Conservation (phyloP, 2,113 vertebrate genomes). For the Corythornis vintsioides region DNA sequence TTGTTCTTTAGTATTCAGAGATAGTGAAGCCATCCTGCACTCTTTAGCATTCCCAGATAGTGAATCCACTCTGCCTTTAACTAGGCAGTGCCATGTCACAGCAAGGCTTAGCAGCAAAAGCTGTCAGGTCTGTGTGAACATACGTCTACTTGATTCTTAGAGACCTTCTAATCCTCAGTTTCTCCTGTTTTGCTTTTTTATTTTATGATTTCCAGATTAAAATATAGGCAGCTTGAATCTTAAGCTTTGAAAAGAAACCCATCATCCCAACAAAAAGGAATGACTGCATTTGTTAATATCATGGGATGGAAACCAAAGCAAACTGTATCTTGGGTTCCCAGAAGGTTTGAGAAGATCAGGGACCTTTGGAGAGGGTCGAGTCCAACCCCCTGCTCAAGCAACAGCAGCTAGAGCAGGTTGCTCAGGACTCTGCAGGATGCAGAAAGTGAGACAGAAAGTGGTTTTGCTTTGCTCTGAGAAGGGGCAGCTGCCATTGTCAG, state of each 20-base stretch:
- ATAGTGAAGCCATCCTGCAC: background rate
- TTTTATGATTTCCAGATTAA: background rate
- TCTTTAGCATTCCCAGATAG: background rate
- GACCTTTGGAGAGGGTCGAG: background rate
- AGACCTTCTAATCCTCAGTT: background rate
- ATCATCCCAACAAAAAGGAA: background rate
- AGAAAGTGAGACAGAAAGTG: background rate
- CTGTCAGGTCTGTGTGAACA: background rate
- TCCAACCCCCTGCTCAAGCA: background rate
- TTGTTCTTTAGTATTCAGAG: background rate
- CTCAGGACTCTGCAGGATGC: background rate
- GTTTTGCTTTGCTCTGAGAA: background rate
- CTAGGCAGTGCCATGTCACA: background rate
- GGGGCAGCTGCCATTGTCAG: background rate
- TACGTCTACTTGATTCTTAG: background rate
- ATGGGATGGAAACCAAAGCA: background rate
- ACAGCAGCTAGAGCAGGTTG: background rate
- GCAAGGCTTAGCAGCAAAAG: background rate
- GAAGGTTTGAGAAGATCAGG: background rate
- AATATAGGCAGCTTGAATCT: background rate
- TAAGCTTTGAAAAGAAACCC: background rate
- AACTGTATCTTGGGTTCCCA: background rate
- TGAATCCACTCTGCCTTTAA: background rate
- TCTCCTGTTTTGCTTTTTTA: background rate
- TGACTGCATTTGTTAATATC: background rate